These are phyloP conservation scores for Gymnorhina tibicen DNA, from an alignment of 2,113 vertebrate species.

Conservation along the genomic window DNA sequence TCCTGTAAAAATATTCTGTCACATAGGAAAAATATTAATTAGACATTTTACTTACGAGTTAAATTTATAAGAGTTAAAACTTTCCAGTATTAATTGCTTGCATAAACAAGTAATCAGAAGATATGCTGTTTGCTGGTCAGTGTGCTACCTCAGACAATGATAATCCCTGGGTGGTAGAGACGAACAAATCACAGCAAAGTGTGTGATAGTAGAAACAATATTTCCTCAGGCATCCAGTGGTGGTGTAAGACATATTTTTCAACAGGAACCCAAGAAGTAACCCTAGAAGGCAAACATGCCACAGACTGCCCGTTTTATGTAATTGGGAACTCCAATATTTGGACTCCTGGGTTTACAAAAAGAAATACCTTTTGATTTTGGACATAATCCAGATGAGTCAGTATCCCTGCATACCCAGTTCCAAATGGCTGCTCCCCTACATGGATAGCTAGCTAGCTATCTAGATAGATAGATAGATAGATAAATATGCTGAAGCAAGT, in stretches of 20 bases:
- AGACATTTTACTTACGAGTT: background rate
- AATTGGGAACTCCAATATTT: background rate
- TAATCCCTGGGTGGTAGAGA: background rate
- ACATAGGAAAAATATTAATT: background rate
- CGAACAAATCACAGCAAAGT: background rate
- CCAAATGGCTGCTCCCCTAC: background rate
- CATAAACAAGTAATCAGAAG: background rate
- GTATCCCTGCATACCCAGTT: background rate
- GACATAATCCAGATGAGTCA: background rate
- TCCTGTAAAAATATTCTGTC: background rate
- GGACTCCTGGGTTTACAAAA: background rate
- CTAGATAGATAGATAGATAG: too few species aligned
- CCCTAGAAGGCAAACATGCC: background rate
- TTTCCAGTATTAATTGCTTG: background rate
- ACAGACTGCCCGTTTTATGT: background rate
- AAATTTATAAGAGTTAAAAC: background rate
- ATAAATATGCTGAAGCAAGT: too few species aligned
- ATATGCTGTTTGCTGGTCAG: background rate
- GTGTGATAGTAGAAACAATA: background rate
- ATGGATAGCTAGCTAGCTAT: too few species aligned
- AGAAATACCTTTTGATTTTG: accelerated
- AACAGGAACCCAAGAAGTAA: background rate
- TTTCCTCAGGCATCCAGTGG: background rate
- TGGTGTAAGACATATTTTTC: background rate
- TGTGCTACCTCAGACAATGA: background rate